Base-by-base conservation (phyloP, 2,113 vertebrate genomes). In the Polypterus bichir region DNA sequence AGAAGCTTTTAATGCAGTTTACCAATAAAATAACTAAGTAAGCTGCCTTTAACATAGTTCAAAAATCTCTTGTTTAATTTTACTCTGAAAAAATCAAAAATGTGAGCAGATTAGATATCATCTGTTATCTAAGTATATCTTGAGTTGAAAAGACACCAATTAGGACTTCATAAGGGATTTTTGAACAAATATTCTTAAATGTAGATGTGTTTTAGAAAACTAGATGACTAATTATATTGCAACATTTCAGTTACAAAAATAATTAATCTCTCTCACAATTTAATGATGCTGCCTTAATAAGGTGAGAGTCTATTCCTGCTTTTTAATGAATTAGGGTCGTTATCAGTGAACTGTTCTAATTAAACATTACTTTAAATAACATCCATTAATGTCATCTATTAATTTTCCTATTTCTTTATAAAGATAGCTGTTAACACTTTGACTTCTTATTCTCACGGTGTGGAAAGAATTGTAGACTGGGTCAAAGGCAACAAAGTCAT, bases 261-360 rank as follows among this genome's bases (percentile, higher is more conserved):
- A 58, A 58, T 58, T 58, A 58, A 58, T 58, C 56, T 58, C 56
- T 58, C 56, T 44, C 56, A 58, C 8, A 58, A 45, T 58, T 45
- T 58, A 58, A 58, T 58, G 44, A 58, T 58, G 56, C 56, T 58
- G 56, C 56, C 56, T 58, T 58, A 44, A 58, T 52, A 52, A 52
- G 51, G 7, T 10, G 10, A 52, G 51, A 52, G 10, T 44, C 44
- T 58, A 58, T 58, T 58, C 9, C 56, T 58, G 44, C 11, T 58
- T 45, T 44, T 58, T 58, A 58, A 58, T 58, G 56, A 58, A 58
- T 58, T 45, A 58, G 56, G 56, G 44, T 58, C 56, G 6, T 58
- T 58, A 58, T 45, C 56, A 58, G 44, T 58, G 56, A 58, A 45
- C 56, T 58, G 56, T 58, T 58, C 44, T 58, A 58, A 58, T 58